Evolutionary conservation across 2,888 invertebrate genomes (phyloP).

Genomic region (Ephialtes manifestator): DNA sequence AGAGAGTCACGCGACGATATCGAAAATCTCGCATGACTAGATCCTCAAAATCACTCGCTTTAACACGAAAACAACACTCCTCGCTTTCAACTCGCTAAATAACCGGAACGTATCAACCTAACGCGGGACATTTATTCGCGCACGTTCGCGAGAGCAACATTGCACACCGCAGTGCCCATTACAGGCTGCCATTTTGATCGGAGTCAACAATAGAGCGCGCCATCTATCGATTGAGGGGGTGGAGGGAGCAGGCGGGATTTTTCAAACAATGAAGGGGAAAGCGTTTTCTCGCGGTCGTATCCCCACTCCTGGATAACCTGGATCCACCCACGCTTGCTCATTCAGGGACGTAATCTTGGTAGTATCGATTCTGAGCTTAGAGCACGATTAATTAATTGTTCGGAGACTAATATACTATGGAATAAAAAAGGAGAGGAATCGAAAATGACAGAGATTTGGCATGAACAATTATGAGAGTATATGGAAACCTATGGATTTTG

Average conservation of each 20-base stretch:
- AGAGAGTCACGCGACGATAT: slow-evolving; percentile 56
- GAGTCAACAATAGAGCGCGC: slow-evolving; percentile 89
- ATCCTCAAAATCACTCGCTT: background rate
- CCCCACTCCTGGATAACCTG: slow-evolving; percentile 20
- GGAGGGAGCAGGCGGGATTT: slow-evolving; percentile 73
- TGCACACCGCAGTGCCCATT: slow-evolving; percentile 78
- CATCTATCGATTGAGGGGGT: slow-evolving; percentile 87
- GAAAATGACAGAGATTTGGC: background rate
- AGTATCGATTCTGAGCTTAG: background rate
- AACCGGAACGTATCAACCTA: slow-evolving; percentile 43
- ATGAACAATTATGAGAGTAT: background rate
- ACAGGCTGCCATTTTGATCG: slow-evolving; percentile 82
- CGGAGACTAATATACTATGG: background rate
- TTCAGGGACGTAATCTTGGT: slow-evolving; percentile 52
- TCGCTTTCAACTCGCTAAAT: background rate
- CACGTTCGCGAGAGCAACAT: slow-evolving; percentile 76
- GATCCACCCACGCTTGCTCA: slow-evolving; percentile 48
- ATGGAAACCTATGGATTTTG: slow-evolving; percentile 5
- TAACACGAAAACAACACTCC: background rate
- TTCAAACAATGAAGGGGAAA: slow-evolving; percentile 74
- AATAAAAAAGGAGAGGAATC: background rate
- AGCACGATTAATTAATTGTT: background rate
- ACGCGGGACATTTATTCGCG: slow-evolving; percentile 75
- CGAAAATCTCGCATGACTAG: slow-evolving; percentile 36
- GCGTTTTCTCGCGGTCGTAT: slow-evolving; percentile 63